These are phyloP conservation scores for Eristalis intricaria DNA, from an alignment of 2,888 invertebrate species.

Conservation along the genomic window DNA sequence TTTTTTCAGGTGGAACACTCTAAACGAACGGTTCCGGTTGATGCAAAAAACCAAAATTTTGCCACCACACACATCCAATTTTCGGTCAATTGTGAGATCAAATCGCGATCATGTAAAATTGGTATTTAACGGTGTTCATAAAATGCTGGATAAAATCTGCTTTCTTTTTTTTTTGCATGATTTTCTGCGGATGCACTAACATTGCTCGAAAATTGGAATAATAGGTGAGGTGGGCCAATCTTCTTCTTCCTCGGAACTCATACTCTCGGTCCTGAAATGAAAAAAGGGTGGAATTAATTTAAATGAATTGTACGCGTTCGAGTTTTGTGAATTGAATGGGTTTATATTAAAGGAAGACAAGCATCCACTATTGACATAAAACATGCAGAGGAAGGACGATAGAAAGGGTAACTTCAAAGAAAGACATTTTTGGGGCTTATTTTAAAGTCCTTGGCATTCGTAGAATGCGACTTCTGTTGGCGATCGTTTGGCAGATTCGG, in stretches of 20 bases:
- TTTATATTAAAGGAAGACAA: too few species aligned
- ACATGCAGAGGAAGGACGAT: too few species aligned
- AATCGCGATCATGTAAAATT: not conserved
- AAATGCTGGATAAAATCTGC: slow-evolving; percentile 11
- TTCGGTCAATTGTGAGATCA: slow-evolving; percentile 7
- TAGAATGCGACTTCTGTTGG: too few species aligned
- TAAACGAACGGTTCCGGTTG: slow-evolving; percentile 43
- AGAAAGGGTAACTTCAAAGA: too few species aligned
- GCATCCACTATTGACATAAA: too few species aligned
- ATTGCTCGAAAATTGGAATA: slow-evolving; percentile 83
- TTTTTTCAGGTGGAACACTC: slow-evolving; percentile 30
- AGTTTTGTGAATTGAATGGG: not conserved
- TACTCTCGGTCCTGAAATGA: slow-evolving; percentile 84
- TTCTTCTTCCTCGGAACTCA: slow-evolving; percentile 83
- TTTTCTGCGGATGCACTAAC: slow-evolving; percentile 75
- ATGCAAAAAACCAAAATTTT: slow-evolving; percentile 57
- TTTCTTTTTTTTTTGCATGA: not conserved
- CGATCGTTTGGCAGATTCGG: too few species aligned
- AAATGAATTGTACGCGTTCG: not conserved
- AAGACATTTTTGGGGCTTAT: too few species aligned
- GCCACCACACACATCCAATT: slow-evolving; percentile 34
- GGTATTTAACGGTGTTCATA: slow-evolving; percentile 58
- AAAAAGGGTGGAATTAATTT: slow-evolving; percentile 14
- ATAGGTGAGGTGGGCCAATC: slow-evolving; percentile 86
- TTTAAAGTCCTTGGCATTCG: too few species aligned